Evolutionary conservation across 2,797 vertebrate species (phyloP).

Genomic region (Cyprinodon diabolis): DNA sequence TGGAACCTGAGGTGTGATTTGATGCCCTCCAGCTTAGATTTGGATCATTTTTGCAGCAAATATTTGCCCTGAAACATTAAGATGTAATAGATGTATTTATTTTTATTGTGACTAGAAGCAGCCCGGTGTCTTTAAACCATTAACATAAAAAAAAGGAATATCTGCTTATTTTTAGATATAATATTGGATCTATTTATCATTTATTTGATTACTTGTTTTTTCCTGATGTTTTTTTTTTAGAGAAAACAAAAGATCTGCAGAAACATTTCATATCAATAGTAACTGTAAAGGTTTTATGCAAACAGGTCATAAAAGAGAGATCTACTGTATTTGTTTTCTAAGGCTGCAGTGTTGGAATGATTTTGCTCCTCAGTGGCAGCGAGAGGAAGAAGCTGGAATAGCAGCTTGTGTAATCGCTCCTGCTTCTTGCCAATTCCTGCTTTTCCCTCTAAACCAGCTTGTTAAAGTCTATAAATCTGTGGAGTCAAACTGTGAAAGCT

Average conservation of each 20-base stretch:
- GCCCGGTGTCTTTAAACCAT: too few relatives aligned
- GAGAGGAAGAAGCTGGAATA: constrained; percentile 10
- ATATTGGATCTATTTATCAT: too few relatives aligned
- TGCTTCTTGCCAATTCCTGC: constrained; percentile 16
- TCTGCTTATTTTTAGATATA: too few relatives aligned
- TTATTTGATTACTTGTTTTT: too few relatives aligned
- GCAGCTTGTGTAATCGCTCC: constrained; percentile 38
- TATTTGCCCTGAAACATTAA: not conserved
- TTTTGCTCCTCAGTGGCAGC: not conserved
- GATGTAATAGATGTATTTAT: not conserved
- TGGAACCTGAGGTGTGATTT: too few relatives aligned
- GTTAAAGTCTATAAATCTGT: constrained; percentile 27
- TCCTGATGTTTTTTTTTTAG: too few relatives aligned
- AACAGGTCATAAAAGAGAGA: too few relatives aligned
- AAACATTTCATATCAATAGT: not conserved
- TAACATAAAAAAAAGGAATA: too few relatives aligned
- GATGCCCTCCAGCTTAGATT: too few relatives aligned
- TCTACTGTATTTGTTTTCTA: too few relatives aligned
- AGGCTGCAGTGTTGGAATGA: not conserved
- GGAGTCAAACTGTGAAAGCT: constrained; percentile 35
- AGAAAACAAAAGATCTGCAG: not conserved
- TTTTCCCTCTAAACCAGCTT: constrained; percentile 3
- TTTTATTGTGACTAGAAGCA: too few relatives aligned
- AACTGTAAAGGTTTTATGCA: not conserved
- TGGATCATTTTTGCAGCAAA: too few relatives aligned